phyloP scores from a whole-genome alignment of 2,888 invertebrate species.

The Acleris sparsana region DNA sequence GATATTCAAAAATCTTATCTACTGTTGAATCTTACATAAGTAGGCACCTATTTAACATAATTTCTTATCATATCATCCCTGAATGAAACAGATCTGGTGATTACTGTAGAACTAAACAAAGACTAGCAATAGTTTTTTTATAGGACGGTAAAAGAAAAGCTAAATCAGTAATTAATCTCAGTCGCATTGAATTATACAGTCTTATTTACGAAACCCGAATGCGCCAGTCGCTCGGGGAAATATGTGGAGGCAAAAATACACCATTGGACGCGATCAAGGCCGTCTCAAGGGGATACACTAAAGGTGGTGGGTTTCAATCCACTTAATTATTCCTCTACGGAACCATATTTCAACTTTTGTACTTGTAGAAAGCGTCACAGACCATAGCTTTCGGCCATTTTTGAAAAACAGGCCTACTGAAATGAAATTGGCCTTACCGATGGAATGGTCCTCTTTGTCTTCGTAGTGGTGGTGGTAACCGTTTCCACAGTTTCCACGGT shows the following conservation, averaged over 20 bases:
- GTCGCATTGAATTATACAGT: conserved; percentile 41
- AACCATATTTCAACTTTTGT: background rate
- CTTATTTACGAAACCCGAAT: conserved; percentile 51
- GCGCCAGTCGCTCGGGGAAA: conserved; percentile 45
- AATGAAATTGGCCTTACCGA: conserved; percentile 57
- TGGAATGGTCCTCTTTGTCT: conserved; percentile 49
- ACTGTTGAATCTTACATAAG: too few relatives aligned
- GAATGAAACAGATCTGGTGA: too few relatives aligned
- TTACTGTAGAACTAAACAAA: background rate
- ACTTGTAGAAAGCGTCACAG: too few relatives aligned
- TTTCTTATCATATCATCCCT: too few relatives aligned
- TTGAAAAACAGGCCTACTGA: too few relatives aligned
- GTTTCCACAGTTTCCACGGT: conserved; percentile 70
- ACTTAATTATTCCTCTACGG: background rate
- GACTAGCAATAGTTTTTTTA: conserved; percentile 27
- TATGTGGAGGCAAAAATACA: conserved; percentile 60
- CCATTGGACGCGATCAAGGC: conserved; percentile 59
- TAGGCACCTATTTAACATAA: too few relatives aligned
- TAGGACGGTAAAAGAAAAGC: conserved; percentile 12
- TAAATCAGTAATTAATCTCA: conserved; percentile 32
- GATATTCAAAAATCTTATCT: too few relatives aligned
- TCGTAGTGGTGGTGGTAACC: conserved; percentile 70
- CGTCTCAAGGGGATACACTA: conserved; percentile 35
- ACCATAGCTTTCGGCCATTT: too few relatives aligned
- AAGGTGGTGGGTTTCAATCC: conserved; percentile 4